Percentiles rank a stretch among this genome's conserved stretches.
These are phyloP conservation scores for Steromphala cineraria DNA, from an alignment of 2,888 invertebrate species.

Conservation along the genomic window DNA sequence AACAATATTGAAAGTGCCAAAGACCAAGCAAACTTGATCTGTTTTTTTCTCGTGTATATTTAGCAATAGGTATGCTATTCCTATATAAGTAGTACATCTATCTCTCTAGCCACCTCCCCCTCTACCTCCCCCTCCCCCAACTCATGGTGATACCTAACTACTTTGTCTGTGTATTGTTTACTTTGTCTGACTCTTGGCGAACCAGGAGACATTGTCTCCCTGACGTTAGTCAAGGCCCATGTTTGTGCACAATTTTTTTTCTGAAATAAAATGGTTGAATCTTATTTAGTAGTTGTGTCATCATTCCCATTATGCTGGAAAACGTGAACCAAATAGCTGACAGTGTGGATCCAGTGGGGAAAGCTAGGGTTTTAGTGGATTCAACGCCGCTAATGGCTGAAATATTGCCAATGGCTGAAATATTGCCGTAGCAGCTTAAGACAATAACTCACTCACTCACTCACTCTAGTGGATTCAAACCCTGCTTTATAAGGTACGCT, in stretches of 20 bases:
- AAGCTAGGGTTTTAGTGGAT: too few species aligned
- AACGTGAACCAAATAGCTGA: too few species aligned
- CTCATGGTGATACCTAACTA: background rate
- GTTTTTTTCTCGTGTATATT: slow-evolving; percentile 13
- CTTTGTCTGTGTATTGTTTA: background rate
- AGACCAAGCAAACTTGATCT: slow-evolving; percentile 9
- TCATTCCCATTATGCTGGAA: too few species aligned
- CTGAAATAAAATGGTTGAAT: slow-evolving; percentile 11
- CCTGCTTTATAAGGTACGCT: too few species aligned
- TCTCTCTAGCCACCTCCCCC: background rate
- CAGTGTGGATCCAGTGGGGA: too few species aligned
- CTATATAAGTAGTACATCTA: background rate
- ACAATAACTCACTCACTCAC: too few species aligned
- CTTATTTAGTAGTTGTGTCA: background rate
- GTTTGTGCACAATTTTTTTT: slow-evolving; percentile 18
- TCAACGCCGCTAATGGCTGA: too few species aligned
- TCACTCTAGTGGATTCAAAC: too few species aligned
- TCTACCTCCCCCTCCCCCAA: background rate
- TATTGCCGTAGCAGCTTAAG: too few species aligned
- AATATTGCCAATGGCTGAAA: too few species aligned
- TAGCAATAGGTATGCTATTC: background rate
- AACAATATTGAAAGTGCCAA: slow-evolving; percentile 20
- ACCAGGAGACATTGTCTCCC: background rate
- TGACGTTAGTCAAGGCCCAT: background rate
- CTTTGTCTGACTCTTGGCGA: background rate